Evolutionary conservation across 2,113 vertebrate genomes (phyloP), one percentile per base, ranked within the genome.

Genomic region (Mormyrus lacerda): DNA sequence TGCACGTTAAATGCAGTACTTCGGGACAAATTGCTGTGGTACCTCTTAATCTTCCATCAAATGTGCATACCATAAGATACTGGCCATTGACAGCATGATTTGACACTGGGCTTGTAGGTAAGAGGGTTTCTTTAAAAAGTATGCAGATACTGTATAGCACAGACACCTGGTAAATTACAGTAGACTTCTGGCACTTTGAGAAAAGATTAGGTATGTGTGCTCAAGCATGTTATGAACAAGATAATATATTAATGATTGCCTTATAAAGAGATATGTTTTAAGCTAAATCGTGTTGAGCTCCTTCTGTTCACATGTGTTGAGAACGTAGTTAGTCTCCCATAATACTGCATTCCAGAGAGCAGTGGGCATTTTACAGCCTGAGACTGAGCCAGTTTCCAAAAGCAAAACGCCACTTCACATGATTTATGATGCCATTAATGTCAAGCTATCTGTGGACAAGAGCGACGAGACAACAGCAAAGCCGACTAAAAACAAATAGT

Each of bases 391-490:
- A 35, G 73, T 95, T 96, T 96, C 97, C 97, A 97, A 98, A 94
- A 95, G 95, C 94, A 90, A 95, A 94, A 95, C 93, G 95, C 97
- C 97, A 97, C 97, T 97, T 96, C 96, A 95, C 94, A 97, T 98
- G 97, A 98, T 98, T 98, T 97, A 98, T 97, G 96, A 95, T 97
- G 96, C 97, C 96, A 98, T 99, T 98, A 98, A 97, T 98, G 97
- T 99, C 98, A 98, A 97, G 96, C 97, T 98, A 98, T 99, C 98
- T 97, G 97, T 98, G 97, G 97, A 98, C 97, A 98, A 97, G 97
- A 98, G 96, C 95, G 96, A 97, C 97, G 96, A 98, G 97, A 98
- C 96, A 98, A 97, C 97, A 97, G 97, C 96, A 96, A 96, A 97
- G 96, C 97, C 97, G 95, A 96, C 96, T 96, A 96, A 97, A 97